Base-by-base conservation (phyloP, 2,113 vertebrate genomes). In the Hiodon alosoides region DNA sequence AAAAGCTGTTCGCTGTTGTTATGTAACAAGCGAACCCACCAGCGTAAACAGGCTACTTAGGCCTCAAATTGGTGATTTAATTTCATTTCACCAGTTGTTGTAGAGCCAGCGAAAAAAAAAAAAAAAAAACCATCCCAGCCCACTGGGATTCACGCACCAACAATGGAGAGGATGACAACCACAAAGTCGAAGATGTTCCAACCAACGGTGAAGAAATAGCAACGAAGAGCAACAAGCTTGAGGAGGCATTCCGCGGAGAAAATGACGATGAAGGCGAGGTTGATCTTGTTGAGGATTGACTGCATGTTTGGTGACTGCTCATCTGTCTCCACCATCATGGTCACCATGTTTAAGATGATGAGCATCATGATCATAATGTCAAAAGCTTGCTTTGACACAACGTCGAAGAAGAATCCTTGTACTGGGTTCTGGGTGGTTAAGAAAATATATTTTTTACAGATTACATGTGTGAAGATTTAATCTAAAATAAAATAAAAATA, bases 161-260 rank as follows among this genome's bases (percentile, higher is more conserved):
- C 94, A 0, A 99, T 93, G 80, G 97, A 99, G 13, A 99, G 94
- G 77, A 99, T 97, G 85, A 99, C 96, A 0, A 99, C 97, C 16
- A 99, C 97, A 6, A 99, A 98, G 90, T 99, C 97, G 13, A 99
- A 99, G 82, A 99, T 98, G 83, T 99, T 98, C 97, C 97, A 99
- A 80, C 96, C 96, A 0, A 98, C 89, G 71, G 96, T 99, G 89
- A 99, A 99, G 86, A 94, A 99, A 79, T 98, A 98, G 72, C 93
- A 94, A 1, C 97, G 84, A 71, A 99, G 92, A 14, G 93, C 97
- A 5, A 94, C 14, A 82, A 99, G 94, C 86, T 99, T 99, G 75
- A 94, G 16, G 31, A 93, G 87, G 68, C 96, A 98, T 85, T 99
- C 97, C 7, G 89, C 80, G 0, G 94, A 95, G 92, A 99, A 99